Evolutionary conservation across 2,888 invertebrate genomes (phyloP), one percentile per base, ranked within the genome.

Genomic region (Leistus spinibarbis): DNA sequence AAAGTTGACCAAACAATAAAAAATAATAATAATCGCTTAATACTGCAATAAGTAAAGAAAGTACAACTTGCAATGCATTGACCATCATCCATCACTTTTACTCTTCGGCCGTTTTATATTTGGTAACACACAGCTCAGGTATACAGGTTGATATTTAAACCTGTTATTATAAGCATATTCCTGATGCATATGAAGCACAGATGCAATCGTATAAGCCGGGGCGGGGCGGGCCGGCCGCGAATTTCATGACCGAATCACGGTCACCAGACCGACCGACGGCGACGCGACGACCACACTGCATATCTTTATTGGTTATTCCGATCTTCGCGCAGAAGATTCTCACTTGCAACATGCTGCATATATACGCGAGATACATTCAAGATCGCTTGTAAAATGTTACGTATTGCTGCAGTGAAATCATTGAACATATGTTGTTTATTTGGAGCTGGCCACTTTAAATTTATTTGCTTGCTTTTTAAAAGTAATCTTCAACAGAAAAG

Each of bases 101-200:
- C 40, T 40, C 40, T 40, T 40, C 40, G 40, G 40, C n/a, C 40
- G 72, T 72, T 64, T 66, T 70, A 63, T 70, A 70, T 63, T 57
- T 17, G 19, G 22, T n/a, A n/a, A n/a, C n/a, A n/a, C n/a, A n/a
- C n/a, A n/a, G n/a, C n/a, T n/a, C n/a, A n/a, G n/a, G n/a, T n/a
- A n/a, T n/a, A n/a, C n/a, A 62, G 62, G 70, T 62, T 70, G 70
- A 63, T 70, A 70, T 70, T 70, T 63, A 70, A 70, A 70, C 70
- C 19, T 27, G 70, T 70, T 70, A 70, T 70, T 70, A 57, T 57
- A n/a, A n/a, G n/a, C n/a, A n/a, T n/a, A n/a, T n/a, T n/a, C 22
- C 60, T 60, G 2, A 0, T 40, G 40, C 13, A 13, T 40, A 40
- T 40, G 13, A 7, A n/a, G n/a, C n/a, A n/a, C n/a, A 40, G 40